phyloP scores from a whole-genome alignment of 2,797 vertebrate species.

The Sebastes oblongus region DNA sequence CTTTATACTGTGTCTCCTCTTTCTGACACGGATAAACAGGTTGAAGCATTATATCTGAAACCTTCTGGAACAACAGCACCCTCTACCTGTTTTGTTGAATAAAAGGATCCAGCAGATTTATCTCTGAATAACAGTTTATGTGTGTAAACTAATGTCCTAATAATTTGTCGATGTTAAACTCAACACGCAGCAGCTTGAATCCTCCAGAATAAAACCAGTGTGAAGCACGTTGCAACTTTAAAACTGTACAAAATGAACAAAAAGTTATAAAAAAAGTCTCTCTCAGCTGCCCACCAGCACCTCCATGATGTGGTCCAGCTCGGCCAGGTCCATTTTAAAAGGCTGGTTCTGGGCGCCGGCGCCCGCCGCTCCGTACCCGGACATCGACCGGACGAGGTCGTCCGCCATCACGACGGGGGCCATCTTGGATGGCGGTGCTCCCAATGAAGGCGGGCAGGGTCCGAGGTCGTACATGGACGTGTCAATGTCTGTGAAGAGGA shows the following conservation, averaged over 20 bases:
- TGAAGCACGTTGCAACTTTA: neutral
- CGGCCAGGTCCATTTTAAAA: constrained; percentile 91
- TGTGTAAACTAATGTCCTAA: neutral
- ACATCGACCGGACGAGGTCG: constrained; percentile 88
- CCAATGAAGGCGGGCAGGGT: constrained; percentile 79
- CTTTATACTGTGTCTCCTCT: neutral
- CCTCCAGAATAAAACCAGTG: neutral
- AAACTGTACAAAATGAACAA: constrained; percentile 13
- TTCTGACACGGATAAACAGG: neutral
- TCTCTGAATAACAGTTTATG: neutral
- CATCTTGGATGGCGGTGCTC: constrained; percentile 74
- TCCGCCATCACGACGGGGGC: constrained; percentile 83
- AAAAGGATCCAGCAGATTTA: neutral
- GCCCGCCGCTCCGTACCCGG: constrained; percentile 75
- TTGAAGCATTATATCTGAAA: no score
- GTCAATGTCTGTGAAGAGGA: constrained; percentile 92
- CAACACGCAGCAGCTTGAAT: neutral
- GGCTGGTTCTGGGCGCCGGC: constrained; percentile 83
- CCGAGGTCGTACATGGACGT: constrained; percentile 92
- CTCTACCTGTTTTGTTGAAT: no score
- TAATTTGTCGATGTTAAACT: neutral
- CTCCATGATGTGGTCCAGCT: constrained; percentile 95
- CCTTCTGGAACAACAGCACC: neutral
- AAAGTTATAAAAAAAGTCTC: neutral
- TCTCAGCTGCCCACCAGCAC: constrained; percentile 90